phyloP scores from a whole-genome alignment of 2,888 invertebrate genomes.

The Lacanobia oleracea region DNA sequence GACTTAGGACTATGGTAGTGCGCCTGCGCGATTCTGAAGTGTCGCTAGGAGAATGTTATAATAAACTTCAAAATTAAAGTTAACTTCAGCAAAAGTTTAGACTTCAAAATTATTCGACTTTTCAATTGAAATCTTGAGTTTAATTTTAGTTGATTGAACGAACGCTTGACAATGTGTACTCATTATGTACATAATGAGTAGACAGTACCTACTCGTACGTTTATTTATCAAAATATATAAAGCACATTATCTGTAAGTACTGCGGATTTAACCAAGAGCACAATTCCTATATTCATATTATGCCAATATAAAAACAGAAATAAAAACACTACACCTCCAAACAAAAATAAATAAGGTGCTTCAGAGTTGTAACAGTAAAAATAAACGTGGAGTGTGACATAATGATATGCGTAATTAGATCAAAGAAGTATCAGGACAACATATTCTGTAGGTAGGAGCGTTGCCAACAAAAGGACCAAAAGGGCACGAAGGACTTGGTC shows the following conservation, averaged over 20 bases:
- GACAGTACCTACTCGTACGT: too few relatives aligned
- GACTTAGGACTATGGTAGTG: constrained; percentile 17
- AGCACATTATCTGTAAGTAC: not conserved
- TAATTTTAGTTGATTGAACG: not conserved
- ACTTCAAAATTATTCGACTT: constrained; percentile 5
- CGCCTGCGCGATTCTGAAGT: constrained; percentile 55
- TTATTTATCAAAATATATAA: not conserved
- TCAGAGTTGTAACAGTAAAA: constrained; percentile 33
- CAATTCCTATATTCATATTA: not conserved
- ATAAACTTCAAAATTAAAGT: too few relatives aligned
- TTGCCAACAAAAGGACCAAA: constrained; percentile 63
- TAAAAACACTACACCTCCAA: constrained; percentile 8
- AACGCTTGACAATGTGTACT: not conserved
- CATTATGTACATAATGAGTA: too few relatives aligned
- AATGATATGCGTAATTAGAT: constrained; percentile 91
- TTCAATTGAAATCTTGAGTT: not conserved
- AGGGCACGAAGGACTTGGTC: constrained; percentile 62
- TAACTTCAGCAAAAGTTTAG: too few relatives aligned
- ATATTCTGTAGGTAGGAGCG: constrained; percentile 76
- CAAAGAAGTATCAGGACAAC: constrained; percentile 87
- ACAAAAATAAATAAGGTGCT: constrained; percentile 31
- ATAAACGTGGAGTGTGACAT: constrained; percentile 65
- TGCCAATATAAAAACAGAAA: not conserved
- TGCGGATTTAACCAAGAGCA: not conserved
- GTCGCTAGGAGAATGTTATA: not conserved